Base-by-base conservation (phyloP, 2,113 vertebrate genomes). In the Gallinago media region DNA sequence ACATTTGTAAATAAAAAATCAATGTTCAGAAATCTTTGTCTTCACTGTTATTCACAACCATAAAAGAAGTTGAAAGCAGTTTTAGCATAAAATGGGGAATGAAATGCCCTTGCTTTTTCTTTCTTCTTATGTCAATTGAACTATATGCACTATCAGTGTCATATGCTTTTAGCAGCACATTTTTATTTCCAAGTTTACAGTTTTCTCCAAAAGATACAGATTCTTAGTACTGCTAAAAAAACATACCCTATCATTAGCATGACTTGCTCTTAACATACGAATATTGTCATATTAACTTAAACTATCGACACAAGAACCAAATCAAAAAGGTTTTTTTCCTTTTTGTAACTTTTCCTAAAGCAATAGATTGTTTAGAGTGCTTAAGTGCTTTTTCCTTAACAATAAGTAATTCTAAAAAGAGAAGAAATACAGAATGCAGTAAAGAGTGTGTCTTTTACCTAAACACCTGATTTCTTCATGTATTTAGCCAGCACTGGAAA, bases 161-260 rank as follows among this genome's bases (percentile, higher is more conserved):
- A 52, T 0, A 1, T 34, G 32, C 8, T 79, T 82, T 18, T 29
- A 67, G 7, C 22, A 4, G 11, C 6, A 61, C 2, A 27, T 34
- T 80, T 56, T 56, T 16, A 49, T 79, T 76, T 79, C 36, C 36
- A 90, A 47, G 4, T 47, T 72, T 82, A n/a, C 3, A 47, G 2
- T 42, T 71, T 23, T 17, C 21, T 88, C 25, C 14, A 46, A 40
- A 67, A 73, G 19, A 25, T 32, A 25, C 1, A 49, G 4, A 3
- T 46, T 16, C 8, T 17, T 59, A 44, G 15, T 13, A 31, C 11
- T 52, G 9, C 5, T 47, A 17, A 67, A 42, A 21, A 63, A 91
- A 70, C 6, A 34, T 22, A 42, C 12, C 14, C 23, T 26, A 12
- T 9, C 4, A 17, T 52, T 34, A 62, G 3, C 15, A 40, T 38